Percentiles rank a stretch among this genome's conserved stretches.
phyloP scores from a whole-genome alignment of 1,140 invertebrate genomes.

The Rhopalosiphum padi region DNA sequence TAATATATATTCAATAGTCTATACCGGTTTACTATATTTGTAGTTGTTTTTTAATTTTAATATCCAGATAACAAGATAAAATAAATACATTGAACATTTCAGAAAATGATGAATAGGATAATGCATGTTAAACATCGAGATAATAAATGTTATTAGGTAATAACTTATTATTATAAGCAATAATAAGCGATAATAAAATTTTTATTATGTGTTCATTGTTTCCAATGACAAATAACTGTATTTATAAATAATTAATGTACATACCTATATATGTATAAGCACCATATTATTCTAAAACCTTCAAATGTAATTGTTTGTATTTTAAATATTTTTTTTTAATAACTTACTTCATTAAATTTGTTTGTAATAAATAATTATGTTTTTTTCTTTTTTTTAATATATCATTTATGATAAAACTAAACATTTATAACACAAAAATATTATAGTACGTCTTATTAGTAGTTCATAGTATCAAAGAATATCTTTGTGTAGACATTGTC shows the following conservation, averaged over 20 bases:
- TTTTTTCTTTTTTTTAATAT: too few species aligned
- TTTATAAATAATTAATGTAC: background rate
- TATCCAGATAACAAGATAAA: background rate
- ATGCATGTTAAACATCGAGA: background rate
- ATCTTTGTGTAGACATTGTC: background rate
- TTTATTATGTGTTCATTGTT: background rate
- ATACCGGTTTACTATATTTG: background rate
- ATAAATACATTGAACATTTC: background rate
- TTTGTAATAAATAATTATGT: too few species aligned
- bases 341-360: too few species aligned
- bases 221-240: background rate
- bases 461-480: background rate
- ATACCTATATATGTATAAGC: background rate
- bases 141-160: background rate
- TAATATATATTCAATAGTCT: background rate
- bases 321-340: background rate
- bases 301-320: background rate
- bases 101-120: background rate
- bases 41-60: background rate
- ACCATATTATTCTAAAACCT: background rate
- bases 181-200: background rate
- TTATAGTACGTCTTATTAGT: background rate
- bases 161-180: too few species aligned
- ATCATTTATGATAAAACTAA: too few species aligned
- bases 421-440: background rate